Base-by-base conservation (phyloP, 1,140 invertebrate species). In the Papilio polyxenes region DNA sequence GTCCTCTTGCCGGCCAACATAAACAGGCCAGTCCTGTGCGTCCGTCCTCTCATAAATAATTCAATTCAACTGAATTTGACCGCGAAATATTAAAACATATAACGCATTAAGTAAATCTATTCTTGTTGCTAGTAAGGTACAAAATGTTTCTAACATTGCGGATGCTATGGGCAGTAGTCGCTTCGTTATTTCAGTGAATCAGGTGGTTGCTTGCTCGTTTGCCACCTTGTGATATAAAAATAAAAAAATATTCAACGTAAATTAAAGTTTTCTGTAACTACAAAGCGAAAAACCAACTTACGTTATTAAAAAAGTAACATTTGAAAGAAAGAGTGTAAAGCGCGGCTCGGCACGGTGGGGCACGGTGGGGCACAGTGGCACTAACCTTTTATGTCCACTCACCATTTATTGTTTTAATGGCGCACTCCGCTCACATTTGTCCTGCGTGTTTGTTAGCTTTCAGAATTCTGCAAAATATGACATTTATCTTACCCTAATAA, bases 51-150 rank as follows among this genome's bases (percentile, higher is more conserved):
- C 65, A 72, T 72, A 72, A 72, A 72, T 72, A 40, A 72, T 72
- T 72, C 65, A 72, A 59, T 59, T 59, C 56, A 59, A 59, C 31
- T 72, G 65, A 72, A 72, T 72, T 37, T 37, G 65, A 37, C 65
- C 65, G 65, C 23, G 5, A 37, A 72, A 37, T 72, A 72, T 72
- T 72, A 72, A 72, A 72, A 31, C 37, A 72, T 31, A 37, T 23
- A 72, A 72, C 23, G 6, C 31, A 37, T 4, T 31, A 65, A 65
- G 31, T 37, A 37, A 15, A 65, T 72, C 9, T 72, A 6, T 62
- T 62, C 59, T 62, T 62, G 59, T 62, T 62, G 59, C 59, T 62
- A 62, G 53, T 13, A 2, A 62, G n/a, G 7, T 62, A 20, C n/a
- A 62, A 62, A 62, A 59, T 59, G 53, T 59, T 51, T 5, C 3